Base-by-base conservation (phyloP, 2,113 vertebrate genomes). In the Empidonax alnorum region DNA sequence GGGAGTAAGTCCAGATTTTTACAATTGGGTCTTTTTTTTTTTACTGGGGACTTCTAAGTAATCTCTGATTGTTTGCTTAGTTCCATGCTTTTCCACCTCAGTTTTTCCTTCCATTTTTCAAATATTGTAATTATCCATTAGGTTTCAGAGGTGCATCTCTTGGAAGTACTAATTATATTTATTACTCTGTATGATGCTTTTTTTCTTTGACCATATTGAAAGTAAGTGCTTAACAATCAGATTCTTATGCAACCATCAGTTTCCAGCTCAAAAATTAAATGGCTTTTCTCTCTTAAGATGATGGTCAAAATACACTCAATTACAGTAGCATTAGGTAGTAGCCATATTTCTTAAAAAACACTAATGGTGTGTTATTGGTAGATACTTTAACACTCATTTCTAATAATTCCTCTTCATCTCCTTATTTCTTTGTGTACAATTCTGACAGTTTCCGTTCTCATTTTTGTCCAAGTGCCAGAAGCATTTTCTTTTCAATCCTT, bases 211-310 rank as follows among this genome's bases (percentile, higher is more conserved):
- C 31, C 6, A 20, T 63, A 63, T 52, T 86, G 73, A 84, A 92
- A 52, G 3, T 20, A 67, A 75, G 59, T 55, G 25, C 41, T 46
- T 71, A 76, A 86, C n/a, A 77, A 50, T 86, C 30, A 1, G 37
- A 46, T 84, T 61, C 30, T 58, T 80, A 69, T 16, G 18, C 62
- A 88, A 74, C 35, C n/a, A 73, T 83, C 35, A 49, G 21, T 93
- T 90, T 93, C 31, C 63, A 92, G n/a, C 67, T 94, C 67, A 92
- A 84, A 95, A 85, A 73, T 86, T 62, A 94, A 94, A 49, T 25
- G 7, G 27, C 47, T 24, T 85, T 79, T 85, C 41, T 79, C 28
- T 93, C 30, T 66, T 74, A 41, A 25, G 31, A 49, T 69, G 25
- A 80, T 73, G 55, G 37, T 65, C 44, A 83, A 93, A 94, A 82